Evolutionary conservation across 1,140 invertebrate species (phyloP).

Genomic region (Drosophila hydei): DNA sequence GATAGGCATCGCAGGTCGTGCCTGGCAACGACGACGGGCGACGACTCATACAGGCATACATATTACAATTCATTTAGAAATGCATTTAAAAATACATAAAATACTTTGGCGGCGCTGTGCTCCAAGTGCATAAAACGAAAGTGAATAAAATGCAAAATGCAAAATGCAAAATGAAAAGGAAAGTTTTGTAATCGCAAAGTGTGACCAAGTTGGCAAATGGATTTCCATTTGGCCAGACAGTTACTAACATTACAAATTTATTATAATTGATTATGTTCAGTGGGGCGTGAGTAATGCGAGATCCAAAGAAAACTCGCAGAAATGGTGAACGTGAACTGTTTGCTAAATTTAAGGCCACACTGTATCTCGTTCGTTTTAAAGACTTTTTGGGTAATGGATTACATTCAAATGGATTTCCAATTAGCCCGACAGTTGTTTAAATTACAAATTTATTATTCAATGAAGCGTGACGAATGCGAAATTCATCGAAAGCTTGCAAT

Average conservation of each 20-base stretch:
- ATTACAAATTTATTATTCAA: no score
- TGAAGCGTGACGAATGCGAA: no score
- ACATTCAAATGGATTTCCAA: background rate
- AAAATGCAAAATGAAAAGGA: conserved; percentile 71
- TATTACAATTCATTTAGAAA: conserved; percentile 82
- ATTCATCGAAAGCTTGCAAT: no score
- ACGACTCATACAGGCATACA: conserved; percentile 46
- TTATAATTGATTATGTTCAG: conserved; percentile 12
- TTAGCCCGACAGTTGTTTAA: no score
- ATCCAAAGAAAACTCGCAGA: background rate
- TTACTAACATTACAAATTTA: conserved; percentile 22
- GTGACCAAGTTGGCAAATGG: conserved; percentile 47
- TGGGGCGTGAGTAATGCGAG: conserved; percentile 2
- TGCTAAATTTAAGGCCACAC: no score
- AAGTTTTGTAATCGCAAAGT: conserved; percentile 59
- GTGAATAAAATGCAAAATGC: conserved; percentile 63
- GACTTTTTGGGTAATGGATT: background rate
- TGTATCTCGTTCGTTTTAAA: no score
- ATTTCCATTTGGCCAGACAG: conserved; percentile 1
- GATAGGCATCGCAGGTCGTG: conserved; percentile 75
- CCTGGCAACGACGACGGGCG: conserved; percentile 30
- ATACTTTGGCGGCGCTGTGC: conserved; percentile 35
- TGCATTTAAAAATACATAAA: conserved; percentile 81
- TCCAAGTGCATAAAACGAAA: conserved; percentile 58
- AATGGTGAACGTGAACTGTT: no score